These are phyloP conservation scores for Latrodectus hesperus DNA, from an alignment of 2,888 invertebrate species.

Conservation along the genomic window DNA sequence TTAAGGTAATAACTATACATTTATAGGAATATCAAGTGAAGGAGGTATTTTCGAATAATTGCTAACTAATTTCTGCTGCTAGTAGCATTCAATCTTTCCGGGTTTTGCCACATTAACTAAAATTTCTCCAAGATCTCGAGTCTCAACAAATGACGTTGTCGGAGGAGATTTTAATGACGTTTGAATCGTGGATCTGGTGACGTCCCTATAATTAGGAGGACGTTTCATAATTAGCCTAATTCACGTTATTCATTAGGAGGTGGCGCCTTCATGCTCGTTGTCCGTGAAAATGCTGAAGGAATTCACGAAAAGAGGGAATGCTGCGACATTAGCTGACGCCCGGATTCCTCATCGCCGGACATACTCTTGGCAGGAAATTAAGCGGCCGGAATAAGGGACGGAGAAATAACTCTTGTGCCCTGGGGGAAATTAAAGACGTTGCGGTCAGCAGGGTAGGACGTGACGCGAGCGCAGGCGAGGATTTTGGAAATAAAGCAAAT, in stretches of 20 bases:
- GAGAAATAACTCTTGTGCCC: neutral
- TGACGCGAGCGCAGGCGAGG: neutral
- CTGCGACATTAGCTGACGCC: constrained; percentile 1
- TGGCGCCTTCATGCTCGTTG: constrained; percentile 3
- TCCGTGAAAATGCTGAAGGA: constrained; percentile 13
- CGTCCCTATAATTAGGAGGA: constrained; percentile 28
- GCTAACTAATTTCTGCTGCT: too few relatives aligned
- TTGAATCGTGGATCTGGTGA: constrained; percentile 22
- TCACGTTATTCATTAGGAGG: constrained; percentile 24
- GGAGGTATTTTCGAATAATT: too few relatives aligned
- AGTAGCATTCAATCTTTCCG: too few relatives aligned
- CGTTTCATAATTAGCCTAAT: constrained; percentile 45
- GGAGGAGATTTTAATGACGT: constrained; percentile 17
- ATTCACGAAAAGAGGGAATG: constrained; percentile 7
- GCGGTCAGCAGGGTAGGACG: constrained; percentile 18
- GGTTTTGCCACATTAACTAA: too few relatives aligned
- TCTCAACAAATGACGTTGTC: neutral
- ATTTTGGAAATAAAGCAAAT: neutral
- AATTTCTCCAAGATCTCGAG: too few relatives aligned
- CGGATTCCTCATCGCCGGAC: constrained; percentile 14
- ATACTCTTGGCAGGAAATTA: constrained; percentile 18
- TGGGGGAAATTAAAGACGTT: constrained; percentile 25
- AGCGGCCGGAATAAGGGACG: constrained; percentile 2
- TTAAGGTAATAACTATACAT: too few relatives aligned
- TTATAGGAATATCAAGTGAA: too few relatives aligned